A percentile compares a stretch with the other conserved stretches of the same genome.
Evolutionary conservation across 2,888 invertebrate genomes (phyloP).

Genomic region (Habroteleia sp.): DNA sequence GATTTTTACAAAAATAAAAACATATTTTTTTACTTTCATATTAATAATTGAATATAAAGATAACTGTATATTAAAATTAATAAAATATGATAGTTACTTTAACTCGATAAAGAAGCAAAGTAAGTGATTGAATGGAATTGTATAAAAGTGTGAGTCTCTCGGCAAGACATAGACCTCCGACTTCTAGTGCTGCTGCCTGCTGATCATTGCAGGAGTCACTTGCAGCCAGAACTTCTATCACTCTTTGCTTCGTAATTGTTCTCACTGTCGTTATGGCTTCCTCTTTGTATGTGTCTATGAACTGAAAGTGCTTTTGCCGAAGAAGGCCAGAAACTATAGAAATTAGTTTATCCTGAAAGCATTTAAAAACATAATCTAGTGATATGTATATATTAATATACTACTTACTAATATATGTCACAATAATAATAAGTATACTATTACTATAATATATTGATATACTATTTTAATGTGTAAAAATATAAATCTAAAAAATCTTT

Average conservation of each 20-base stretch:
- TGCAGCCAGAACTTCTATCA: slow-evolving; percentile 88
- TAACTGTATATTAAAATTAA: no score
- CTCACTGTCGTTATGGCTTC: slow-evolving; percentile 95
- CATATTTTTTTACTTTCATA: no score
- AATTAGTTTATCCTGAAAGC: slow-evolving; percentile 89
- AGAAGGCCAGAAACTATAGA: slow-evolving; percentile 95
- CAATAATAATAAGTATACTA: no score
- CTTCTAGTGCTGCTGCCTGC: slow-evolving; percentile 79
- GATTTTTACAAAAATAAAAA: no score
- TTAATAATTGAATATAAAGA: no score
- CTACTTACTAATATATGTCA: no score
- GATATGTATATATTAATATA: no score
- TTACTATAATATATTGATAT: no score
- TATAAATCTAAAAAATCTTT: neutral
- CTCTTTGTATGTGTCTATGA: slow-evolving; percentile 92
- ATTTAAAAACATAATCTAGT: neutral
- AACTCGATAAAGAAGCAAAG: slow-evolving; percentile 82
- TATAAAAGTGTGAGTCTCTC: slow-evolving; percentile 83
- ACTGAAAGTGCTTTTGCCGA: slow-evolving; percentile 92
- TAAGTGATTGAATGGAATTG: slow-evolving; percentile 82
- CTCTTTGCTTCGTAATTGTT: slow-evolving; percentile 92
- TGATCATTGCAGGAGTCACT: slow-evolving; percentile 84
- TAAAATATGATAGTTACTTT: slow-evolving; percentile 78
- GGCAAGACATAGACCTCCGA: slow-evolving; percentile 79
- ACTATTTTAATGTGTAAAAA: no score